Conservation (phyloP, 2,797 vertebrate genomes). For the Macrochelys suwanniensis region DNA sequence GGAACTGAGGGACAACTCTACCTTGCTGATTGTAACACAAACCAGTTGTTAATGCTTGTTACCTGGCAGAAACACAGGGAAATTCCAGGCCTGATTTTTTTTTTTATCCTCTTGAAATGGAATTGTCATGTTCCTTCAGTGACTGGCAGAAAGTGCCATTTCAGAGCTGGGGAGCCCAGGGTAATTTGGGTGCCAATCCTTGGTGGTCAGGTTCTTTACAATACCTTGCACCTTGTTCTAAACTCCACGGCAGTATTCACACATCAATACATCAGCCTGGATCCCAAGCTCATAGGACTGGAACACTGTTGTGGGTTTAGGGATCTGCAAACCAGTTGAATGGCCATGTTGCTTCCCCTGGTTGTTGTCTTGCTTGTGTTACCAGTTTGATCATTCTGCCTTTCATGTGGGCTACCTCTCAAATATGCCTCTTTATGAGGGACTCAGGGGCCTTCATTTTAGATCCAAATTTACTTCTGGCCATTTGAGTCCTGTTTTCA, state of each 20-base stretch:
- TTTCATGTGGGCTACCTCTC: fast-evolving
- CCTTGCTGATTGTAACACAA: background rate
- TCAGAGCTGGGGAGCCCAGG: background rate
- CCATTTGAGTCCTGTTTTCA: slow-evolving; percentile 23
- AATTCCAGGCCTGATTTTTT: background rate
- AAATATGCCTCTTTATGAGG: background rate
- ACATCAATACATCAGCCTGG: background rate
- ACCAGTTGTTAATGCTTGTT: background rate
- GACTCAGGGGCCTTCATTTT: background rate
- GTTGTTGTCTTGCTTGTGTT: background rate
- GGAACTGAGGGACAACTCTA: background rate
- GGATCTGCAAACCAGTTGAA: background rate
- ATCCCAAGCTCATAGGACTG: background rate
- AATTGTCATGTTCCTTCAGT: background rate
- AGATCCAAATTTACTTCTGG: slow-evolving; percentile 30
- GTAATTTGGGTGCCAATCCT: background rate
- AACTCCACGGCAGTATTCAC: background rate
- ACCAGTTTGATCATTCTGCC: background rate
- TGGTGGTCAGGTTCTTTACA: background rate
- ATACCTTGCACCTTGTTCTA: background rate
- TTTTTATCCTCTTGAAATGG: background rate
- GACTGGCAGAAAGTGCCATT: background rate
- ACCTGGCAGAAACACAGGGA: background rate
- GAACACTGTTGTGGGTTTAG: background rate
- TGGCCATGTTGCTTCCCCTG: background rate